These are phyloP conservation scores for Nymphalis c-album DNA, from an alignment of 2,888 invertebrate genomes.

Conservation along the genomic window DNA sequence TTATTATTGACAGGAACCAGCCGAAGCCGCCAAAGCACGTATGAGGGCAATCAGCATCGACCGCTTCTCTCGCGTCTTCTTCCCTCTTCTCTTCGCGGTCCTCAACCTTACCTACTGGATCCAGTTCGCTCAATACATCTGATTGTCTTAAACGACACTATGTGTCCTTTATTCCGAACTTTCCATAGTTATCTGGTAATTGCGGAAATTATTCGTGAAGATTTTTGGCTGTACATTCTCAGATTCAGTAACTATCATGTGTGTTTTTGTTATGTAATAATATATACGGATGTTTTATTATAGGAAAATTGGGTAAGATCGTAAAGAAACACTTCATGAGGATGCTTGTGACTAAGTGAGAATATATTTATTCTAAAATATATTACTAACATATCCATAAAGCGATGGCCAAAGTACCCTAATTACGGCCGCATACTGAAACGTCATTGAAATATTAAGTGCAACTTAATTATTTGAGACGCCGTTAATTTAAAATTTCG, in stretches of 20 bases:
- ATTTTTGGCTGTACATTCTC: constrained; percentile 7
- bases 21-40: constrained; percentile 68
- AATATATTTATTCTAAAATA: too few relatives aligned
- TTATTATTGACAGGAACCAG: constrained; percentile 62
- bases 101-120: constrained; percentile 95
- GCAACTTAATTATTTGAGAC: too few relatives aligned
- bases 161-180: constrained; percentile 6
- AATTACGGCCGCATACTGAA: too few relatives aligned
- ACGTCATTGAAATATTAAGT: too few relatives aligned
- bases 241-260: neutral
- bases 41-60: constrained; percentile 89
- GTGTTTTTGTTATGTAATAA: neutral
- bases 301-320: too few relatives aligned
- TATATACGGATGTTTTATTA: neutral
- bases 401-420: too few relatives aligned
- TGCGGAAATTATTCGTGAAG: neutral
- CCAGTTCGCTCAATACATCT: constrained; percentile 84
- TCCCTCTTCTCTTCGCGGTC: constrained; percentile 93
- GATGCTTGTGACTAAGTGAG: too few relatives aligned
- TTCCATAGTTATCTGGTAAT: neutral
- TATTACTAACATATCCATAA: too few relatives aligned
- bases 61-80: constrained; percentile 92
- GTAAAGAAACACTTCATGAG: too few relatives aligned
- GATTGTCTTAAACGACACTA: constrained; percentile 46
- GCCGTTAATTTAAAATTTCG: too few relatives aligned